Percentiles rank a stretch among this genome's conserved stretches.
Evolutionary conservation across 2,113 vertebrate species (phyloP).

Genomic region (Percopsis transmontana): DNA sequence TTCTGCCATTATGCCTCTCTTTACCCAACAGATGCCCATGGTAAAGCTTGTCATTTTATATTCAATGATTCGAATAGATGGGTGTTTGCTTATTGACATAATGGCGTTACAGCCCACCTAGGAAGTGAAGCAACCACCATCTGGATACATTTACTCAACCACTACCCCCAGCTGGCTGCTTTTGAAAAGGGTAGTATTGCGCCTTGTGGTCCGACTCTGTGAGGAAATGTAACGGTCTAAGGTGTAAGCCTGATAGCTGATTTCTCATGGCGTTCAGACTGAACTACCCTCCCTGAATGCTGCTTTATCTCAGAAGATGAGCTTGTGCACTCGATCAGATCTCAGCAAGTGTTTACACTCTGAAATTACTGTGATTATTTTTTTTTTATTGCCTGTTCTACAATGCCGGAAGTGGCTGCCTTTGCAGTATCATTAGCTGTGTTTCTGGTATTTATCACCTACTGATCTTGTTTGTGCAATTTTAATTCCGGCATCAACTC

Average conservation of each 20-base stretch:
- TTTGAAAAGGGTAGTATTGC: neutral
- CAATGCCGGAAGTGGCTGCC: conserved; percentile 26
- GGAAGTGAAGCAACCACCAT: conserved; percentile 29
- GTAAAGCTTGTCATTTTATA: conserved; percentile 14
- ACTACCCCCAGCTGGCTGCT: conserved; percentile 13
- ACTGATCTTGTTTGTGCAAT: conserved; percentile 6
- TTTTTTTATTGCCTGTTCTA: conserved; percentile 23
- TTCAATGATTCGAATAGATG: conserved; percentile 27
- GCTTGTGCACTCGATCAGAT: conserved; percentile 16
- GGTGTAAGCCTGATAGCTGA: conserved; percentile 4
- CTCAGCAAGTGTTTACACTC: conserved; percentile 34
- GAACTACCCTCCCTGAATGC: conserved; percentile 19
- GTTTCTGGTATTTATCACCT: conserved; percentile 28
- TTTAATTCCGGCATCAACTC: conserved; percentile 6
- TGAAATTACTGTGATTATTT: conserved; percentile 26
- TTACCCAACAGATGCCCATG: conserved; percentile 4
- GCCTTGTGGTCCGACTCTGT: conserved; percentile 11
- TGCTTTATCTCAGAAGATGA: conserved; percentile 23
- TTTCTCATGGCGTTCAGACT: conserved; percentile 16
- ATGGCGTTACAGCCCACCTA: conserved; percentile 11
- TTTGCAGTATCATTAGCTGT: conserved; percentile 34
- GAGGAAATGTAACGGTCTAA: neutral
- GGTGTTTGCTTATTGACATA: conserved; percentile 19
- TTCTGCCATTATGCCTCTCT: conserved; percentile 22
- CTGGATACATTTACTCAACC: conserved; percentile 16